These are phyloP conservation scores for Pterostichus niger DNA, from an alignment of 2,888 invertebrate genomes.

Conservation along the genomic window DNA sequence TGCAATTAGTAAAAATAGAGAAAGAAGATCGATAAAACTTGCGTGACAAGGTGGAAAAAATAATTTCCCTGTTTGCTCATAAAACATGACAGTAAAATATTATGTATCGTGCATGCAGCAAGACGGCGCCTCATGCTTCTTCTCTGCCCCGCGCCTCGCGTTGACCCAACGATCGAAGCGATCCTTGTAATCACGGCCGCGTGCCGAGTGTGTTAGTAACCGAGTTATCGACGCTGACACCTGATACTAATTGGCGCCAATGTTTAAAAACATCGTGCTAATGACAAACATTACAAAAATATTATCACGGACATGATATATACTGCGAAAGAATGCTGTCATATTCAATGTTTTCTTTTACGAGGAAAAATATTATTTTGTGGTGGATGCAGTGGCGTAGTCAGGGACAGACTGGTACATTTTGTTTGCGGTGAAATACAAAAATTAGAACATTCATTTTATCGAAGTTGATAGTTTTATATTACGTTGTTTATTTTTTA, in stretches of 20 bases:
- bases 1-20: conserved; percentile 66
- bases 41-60: conserved; percentile 64
- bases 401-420: too few species aligned
- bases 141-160: conserved; percentile 73
- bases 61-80: conserved; percentile 67
- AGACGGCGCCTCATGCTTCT: conserved; percentile 80
- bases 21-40: conserved; percentile 55
- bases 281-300: too few species aligned
- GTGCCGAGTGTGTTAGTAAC: conserved; percentile 29
- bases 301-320: too few species aligned
- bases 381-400: too few species aligned
- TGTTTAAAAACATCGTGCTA: background rate
- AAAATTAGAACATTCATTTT: too few species aligned
- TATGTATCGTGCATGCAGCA: conserved; percentile 57
- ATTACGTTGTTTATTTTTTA: too few species aligned
- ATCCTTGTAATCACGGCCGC: conserved; percentile 24
- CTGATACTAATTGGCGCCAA: conserved; percentile 33
- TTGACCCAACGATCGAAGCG: background rate
- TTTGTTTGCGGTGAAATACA: too few species aligned
- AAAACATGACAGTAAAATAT: conserved; percentile 66
- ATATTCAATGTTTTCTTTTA: too few species aligned
- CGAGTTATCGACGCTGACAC: conserved; percentile 46
- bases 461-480: too few species aligned
- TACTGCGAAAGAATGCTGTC: too few species aligned
- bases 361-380: background rate